Percentiles rank a stretch among this genome's conserved stretches.
Conservation (phyloP, 2,888 invertebrate genomes). For the Phaonia tiefii region DNA sequence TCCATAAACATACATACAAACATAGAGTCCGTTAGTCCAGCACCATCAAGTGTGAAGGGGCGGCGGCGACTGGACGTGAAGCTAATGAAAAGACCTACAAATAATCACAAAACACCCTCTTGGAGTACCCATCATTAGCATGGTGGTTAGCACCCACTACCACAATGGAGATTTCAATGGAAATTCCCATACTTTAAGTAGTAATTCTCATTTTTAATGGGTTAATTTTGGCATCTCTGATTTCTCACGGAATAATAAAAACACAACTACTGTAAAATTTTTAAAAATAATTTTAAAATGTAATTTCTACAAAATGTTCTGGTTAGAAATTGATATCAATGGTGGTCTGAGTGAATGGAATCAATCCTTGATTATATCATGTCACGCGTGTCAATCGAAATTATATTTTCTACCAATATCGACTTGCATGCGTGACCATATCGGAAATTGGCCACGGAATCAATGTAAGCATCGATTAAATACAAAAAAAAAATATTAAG, state of each 20-base stretch:
- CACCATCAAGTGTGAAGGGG: constrained; percentile 14
- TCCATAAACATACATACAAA: no score
- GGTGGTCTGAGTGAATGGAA: no score
- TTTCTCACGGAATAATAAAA: background rate
- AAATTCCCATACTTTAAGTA: constrained; percentile 32
- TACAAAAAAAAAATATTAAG: no score
- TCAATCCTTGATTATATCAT: no score
- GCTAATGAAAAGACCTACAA: background rate
- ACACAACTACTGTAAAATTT: background rate
- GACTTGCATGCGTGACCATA: no score
- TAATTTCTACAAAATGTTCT: no score
- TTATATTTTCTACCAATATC: no score
- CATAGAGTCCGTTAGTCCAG: background rate
- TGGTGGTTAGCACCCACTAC: constrained; percentile 25
- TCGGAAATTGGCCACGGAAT: no score
- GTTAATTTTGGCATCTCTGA: background rate
- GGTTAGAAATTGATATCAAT: no score
- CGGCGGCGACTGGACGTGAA: background rate
- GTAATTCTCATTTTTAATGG: constrained; percentile 37
- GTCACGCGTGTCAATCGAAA: no score
- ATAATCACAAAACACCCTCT: constrained; percentile 46
- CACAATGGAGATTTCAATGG: no score
- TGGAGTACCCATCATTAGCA: background rate
- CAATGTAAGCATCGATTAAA: no score
- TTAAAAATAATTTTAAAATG: background rate